Evolutionary conservation across 2,113 vertebrate genomes (phyloP), one percentile per base, ranked within the genome.

Genomic region (Cyanoderma ruficeps): DNA sequence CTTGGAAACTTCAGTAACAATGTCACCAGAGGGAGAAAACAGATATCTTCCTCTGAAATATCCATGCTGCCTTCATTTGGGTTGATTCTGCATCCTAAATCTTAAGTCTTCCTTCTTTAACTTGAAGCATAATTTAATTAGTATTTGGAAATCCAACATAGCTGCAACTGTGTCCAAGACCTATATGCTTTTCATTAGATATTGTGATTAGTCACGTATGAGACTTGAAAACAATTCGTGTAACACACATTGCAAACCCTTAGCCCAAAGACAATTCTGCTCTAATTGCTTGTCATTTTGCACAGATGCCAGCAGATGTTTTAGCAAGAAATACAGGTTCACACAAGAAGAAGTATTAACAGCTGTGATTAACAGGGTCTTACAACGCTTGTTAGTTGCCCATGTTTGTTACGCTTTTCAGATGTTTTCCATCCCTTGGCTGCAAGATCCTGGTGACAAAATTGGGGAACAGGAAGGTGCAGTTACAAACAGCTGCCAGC

Each of bases 131-230:
- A 82, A 39, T 89, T 83, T 77, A 86, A 74, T 96, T 83, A 88
- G 37, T 60, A 68, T 83, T 90, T 93, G 82, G 87, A 92, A 94
- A 88, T 42, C 33, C 81, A 94, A 39, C 53, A 64, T 33, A 94
- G 61, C 60, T 17, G 27, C 67, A 83, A 27, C 22, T 56, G 9
- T 39, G 47, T 83, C 75, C 63, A 78, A 87, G 59, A 85, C 20
- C 56, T 67, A 3, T 68, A 70, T 30, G 82, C 53, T 87, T 90
- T 83, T 94, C 64, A 49, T 83, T 86, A 81, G 56, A 49, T 71
- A 74, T 0, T 91, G 87, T 1, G 1, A 55, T 83, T 77, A 83
- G 39, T 91, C 91, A 88, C 60, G 55, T 80, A 55, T 74, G 79
- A 77, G 63, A 85, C 46, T 68, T 76, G 63, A 91, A 93, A 95